Conservation (phyloP, 2,888 invertebrate genomes). For the Drosophila hamatofila region DNA sequence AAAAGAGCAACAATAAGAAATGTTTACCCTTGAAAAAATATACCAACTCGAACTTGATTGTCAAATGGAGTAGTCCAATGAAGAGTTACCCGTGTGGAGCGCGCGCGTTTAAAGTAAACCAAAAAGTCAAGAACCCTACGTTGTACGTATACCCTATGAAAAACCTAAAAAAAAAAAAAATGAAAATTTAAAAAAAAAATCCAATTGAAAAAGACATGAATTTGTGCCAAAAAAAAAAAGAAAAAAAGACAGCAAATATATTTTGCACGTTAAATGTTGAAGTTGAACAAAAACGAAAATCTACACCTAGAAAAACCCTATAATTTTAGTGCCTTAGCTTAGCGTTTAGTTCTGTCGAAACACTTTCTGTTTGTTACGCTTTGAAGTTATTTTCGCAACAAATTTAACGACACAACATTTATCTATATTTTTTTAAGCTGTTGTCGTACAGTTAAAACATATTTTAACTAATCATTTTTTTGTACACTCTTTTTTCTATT, state of each 20-base stretch:
- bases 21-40: constrained; percentile 27
- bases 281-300: constrained; percentile 35
- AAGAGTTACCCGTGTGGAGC: constrained; percentile 68
- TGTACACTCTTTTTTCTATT: constrained; percentile 48
- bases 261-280: constrained; percentile 72
- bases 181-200: not conserved
- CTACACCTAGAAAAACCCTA: constrained; percentile 42
- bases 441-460: constrained; percentile 45
- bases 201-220: constrained; percentile 67
- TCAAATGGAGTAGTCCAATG: constrained; percentile 77
- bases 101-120: constrained; percentile 63
- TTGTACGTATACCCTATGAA: constrained; percentile 62
- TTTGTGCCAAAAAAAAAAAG: constrained; percentile 69
- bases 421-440: constrained; percentile 35
- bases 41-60: constrained; percentile 47
- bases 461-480: constrained; percentile 45
- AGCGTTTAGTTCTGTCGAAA: constrained; percentile 58
- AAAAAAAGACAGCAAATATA: constrained; percentile 60
- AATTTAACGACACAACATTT: constrained; percentile 44
- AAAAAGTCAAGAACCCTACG: constrained; percentile 66
- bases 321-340: constrained; percentile 54
- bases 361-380: constrained; percentile 57
- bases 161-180: constrained; percentile 12
- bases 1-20: constrained; percentile 48
- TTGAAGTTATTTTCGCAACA: constrained; percentile 57